Evolutionary conservation across 2,113 vertebrate genomes (phyloP).

Genomic region (Sylvia atricapilla): DNA sequence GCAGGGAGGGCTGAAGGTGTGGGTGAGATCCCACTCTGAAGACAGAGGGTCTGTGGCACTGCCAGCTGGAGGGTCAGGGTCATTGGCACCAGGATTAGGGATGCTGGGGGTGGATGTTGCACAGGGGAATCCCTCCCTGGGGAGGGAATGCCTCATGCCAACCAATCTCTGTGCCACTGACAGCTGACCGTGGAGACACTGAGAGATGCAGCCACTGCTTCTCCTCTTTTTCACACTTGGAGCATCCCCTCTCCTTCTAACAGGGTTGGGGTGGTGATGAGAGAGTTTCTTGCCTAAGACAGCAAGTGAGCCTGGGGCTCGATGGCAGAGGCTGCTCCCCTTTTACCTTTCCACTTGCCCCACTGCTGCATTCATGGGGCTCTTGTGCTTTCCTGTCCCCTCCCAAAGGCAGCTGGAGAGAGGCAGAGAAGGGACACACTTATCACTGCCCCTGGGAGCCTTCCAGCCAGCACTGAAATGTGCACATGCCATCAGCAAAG

Average conservation of each 20-base stretch:
- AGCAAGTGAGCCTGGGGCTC: not conserved
- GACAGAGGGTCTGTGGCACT: not conserved
- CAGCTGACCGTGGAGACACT: not conserved
- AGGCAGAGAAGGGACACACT: not conserved
- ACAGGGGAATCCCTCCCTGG: not conserved
- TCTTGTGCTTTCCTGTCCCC: accelerated
- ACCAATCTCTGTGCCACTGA: not conserved
- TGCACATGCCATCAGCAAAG: not conserved
- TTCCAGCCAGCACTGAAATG: not conserved
- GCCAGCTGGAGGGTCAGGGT: not conserved
- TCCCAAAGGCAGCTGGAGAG: not conserved
- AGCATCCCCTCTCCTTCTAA: not conserved
- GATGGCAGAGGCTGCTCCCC: not conserved
- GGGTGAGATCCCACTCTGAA: not conserved
- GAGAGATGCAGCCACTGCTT: not conserved
- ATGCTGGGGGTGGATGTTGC: not conserved
- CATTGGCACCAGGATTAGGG: accelerated
- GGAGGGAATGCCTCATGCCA: not conserved
- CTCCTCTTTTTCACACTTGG: not conserved
- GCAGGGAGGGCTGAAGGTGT: not conserved
- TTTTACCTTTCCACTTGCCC: not conserved
- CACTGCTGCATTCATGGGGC: accelerated
- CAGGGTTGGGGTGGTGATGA: not conserved
- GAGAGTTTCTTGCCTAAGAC: not conserved
- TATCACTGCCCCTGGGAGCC: not conserved